phyloP scores from a whole-genome alignment of 2,888 invertebrate species.

The Rhopalosiphum nymphaeae region DNA sequence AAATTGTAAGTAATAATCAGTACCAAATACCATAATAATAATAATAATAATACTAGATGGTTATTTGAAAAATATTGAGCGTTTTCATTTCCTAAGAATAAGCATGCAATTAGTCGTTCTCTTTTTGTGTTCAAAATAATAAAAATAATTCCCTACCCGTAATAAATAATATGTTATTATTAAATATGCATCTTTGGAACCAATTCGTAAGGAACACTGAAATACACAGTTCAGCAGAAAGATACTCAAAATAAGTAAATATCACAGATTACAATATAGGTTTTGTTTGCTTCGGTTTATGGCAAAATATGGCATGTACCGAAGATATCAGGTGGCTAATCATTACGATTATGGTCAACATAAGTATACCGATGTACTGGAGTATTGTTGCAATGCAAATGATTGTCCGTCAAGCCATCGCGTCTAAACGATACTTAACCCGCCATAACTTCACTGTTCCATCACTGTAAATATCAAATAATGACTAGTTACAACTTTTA shows the following conservation, averaged over 20 bases:
- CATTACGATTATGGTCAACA: constrained; percentile 47
- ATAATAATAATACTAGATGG: constrained; percentile 43
- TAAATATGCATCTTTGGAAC: constrained; percentile 51
- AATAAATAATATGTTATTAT: constrained; percentile 20
- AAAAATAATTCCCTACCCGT: constrained; percentile 35
- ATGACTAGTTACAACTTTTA: constrained; percentile 41
- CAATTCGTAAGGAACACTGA: constrained; percentile 54
- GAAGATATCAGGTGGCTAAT: constrained; percentile 51
- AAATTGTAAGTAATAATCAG: constrained; percentile 47
- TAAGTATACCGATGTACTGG: constrained; percentile 55
- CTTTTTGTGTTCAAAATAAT: constrained; percentile 9
- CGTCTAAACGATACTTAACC: constrained; percentile 60
- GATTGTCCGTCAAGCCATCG: constrained; percentile 62
- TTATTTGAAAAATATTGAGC: constrained; percentile 56
- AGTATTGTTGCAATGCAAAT: constrained; percentile 34
- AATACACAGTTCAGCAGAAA: constrained; percentile 36
- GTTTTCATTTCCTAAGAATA: constrained; percentile 33
- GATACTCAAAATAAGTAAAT: constrained; percentile 54
- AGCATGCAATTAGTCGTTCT: constrained; percentile 42
- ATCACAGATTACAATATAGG: constrained; percentile 51
- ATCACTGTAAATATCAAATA: constrained; percentile 63
- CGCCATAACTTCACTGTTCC: constrained; percentile 65
- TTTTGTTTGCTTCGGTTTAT: constrained; percentile 50
- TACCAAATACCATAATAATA: constrained; percentile 49
- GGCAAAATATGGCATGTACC: constrained; percentile 38